Percentiles rank a stretch among this genome's conserved stretches.
phyloP scores from a whole-genome alignment of 2,888 invertebrate genomes.

The Stenurella melanura region DNA sequence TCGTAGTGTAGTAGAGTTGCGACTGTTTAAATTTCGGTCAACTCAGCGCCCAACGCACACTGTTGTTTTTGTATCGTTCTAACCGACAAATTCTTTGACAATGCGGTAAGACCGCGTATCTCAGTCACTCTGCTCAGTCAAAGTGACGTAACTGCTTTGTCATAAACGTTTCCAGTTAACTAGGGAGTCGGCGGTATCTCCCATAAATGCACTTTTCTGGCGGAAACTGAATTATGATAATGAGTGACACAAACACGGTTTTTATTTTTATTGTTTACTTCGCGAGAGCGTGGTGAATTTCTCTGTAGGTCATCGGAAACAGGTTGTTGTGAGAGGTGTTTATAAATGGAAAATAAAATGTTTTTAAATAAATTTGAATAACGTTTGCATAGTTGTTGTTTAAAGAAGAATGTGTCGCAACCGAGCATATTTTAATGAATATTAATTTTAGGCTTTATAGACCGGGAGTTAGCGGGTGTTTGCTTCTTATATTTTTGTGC shows the following conservation, averaged over 20 bases:
- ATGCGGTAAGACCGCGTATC: slow-evolving; percentile 42
- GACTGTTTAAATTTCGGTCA: slow-evolving; percentile 24
- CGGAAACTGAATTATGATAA: slow-evolving; percentile 23
- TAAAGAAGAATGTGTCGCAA: not conserved
- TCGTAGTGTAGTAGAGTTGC: not conserved
- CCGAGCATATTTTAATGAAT: not conserved
- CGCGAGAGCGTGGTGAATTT: not conserved
- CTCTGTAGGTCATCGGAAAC: slow-evolving; percentile 9
- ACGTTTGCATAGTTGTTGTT: not conserved
- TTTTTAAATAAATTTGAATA: not conserved
- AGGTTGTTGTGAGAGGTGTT: slow-evolving; percentile 9
- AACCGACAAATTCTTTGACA: slow-evolving; percentile 49
- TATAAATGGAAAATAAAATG: not conserved
- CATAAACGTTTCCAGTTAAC: slow-evolving; percentile 18
- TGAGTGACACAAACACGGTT: slow-evolving; percentile 1
- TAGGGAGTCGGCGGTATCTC: slow-evolving; percentile 2
- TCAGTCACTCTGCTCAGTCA: slow-evolving; percentile 7
- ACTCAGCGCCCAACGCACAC: not conserved
- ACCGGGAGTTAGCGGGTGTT: too few species aligned
- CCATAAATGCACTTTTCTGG: slow-evolving; percentile 8
- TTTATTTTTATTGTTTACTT: slow-evolving; percentile 11
- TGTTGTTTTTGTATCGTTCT: slow-evolving; percentile 14
- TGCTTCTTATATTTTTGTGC: too few species aligned
- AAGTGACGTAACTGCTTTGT: slow-evolving; percentile 29
- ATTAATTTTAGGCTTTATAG: not conserved